Conservation (phyloP, 2,888 invertebrate genomes). For the Pyrrhosoma nymphula region DNA sequence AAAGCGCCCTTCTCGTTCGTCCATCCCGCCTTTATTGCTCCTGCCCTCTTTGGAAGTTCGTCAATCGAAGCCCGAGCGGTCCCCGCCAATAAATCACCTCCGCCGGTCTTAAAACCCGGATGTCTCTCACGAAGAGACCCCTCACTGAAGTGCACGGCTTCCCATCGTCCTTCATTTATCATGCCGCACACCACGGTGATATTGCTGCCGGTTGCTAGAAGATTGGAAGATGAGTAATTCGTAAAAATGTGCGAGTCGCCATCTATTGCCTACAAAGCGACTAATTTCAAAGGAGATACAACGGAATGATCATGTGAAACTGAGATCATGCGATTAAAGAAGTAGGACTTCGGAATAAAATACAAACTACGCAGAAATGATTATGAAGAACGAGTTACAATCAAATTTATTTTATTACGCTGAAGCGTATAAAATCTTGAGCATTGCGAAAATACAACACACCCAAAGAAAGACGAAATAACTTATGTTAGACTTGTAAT, state of each 20-base stretch:
- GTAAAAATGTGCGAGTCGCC: background rate
- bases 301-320: too few species aligned
- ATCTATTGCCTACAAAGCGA: too few species aligned
- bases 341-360: too few species aligned
- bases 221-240: background rate
- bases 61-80: background rate
- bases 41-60: background rate
- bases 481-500: too few species aligned
- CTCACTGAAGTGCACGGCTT: background rate
- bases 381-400: too few species aligned
- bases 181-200: background rate
- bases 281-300: too few species aligned
- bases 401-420: too few species aligned
- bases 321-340: too few species aligned
- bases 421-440: too few species aligned
- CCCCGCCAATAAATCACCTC: background rate
- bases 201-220: background rate
- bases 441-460: too few species aligned
- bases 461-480: too few species aligned
- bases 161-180: background rate
- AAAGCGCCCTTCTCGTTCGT: background rate
- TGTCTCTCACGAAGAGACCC: background rate
- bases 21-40: background rate
- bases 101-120: background rate
- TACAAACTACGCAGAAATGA: too few species aligned